phyloP scores from a whole-genome alignment of 2,113 vertebrate genomes.

The Pomatorhinus ruficollis region DNA sequence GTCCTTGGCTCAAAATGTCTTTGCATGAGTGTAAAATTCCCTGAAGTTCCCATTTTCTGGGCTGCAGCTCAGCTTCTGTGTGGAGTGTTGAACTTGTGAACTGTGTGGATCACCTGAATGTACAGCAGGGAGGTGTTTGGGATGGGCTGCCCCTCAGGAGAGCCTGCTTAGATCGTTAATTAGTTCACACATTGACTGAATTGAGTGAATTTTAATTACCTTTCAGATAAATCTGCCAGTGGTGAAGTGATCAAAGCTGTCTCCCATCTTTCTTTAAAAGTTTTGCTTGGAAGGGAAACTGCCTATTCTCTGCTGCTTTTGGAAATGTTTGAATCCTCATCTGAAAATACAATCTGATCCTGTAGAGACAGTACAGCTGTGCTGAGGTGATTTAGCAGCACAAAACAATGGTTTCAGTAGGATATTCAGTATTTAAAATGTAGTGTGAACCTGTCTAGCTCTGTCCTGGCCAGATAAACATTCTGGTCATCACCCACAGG shows the following conservation, averaged over 20 bases:
- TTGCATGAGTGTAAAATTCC: background rate
- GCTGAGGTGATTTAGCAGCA: background rate
- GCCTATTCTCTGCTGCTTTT: background rate
- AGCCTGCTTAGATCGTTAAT: conserved; percentile 13
- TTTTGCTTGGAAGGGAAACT: background rate
- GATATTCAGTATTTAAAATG: background rate
- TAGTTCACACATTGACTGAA: background rate
- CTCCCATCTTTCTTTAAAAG: background rate
- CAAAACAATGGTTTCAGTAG: background rate
- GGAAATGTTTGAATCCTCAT: background rate
- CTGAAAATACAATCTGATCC: background rate
- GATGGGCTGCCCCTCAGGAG: conserved; percentile 22
- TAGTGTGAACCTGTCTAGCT: background rate
- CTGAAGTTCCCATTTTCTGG: background rate
- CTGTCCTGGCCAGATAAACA: background rate
- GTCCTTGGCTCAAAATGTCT: background rate
- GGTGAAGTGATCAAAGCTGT: background rate
- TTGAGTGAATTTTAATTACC: conserved; percentile 57
- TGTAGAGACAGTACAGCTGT: background rate
- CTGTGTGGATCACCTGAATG: background rate
- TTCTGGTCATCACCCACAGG: background rate
- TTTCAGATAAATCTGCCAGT: background rate
- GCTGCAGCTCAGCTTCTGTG: background rate
- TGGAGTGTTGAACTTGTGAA: background rate
- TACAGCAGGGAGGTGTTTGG: background rate